Base-by-base conservation (phyloP, 2,797 vertebrate genomes). In the Schizothorax lantsangensis region DNA sequence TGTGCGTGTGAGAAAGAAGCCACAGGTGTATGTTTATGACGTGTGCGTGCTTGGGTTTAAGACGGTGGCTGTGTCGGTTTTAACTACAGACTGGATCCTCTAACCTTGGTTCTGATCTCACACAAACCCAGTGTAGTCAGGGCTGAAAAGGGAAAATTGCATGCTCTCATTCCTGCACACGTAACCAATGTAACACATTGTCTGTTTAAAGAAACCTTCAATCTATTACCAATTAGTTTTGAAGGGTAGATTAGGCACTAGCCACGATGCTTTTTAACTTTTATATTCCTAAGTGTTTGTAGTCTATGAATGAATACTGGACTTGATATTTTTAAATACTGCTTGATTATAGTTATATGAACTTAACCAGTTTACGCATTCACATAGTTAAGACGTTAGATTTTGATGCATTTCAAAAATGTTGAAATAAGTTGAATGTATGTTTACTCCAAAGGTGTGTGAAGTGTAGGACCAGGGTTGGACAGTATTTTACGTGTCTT, bases 381-480 rank as follows among this genome's bases (percentile, higher is more conserved):
- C n/a, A 57, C 23, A 10, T 69, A 69, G 62, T 84, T 36, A 33
- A 33, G 30, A 75, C 23, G 17, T 36, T 49, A 43, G 59, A 57
- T 79, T 88, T 83, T 33, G 38, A 43, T 86, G 78, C 72, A 77
- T 40, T 49, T 69, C 9, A 7, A 72, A 71, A 81, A 75, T n/a
- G 83, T 83, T 87, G 85, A 84, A 83, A 54, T 88, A 83, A 73
- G 91, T 90, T 87, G 81, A 89, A 83, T 92, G 89, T 86, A 45
- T 74, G 59, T 92, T 90, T 87, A 93, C 92, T 94, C 93, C 91
- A 90, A 83, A 92, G 92, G 87, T 86, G 82, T 79, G 91, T 89
- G 89, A 91, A 89, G 88, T 90, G 80, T 91, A 89, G 95, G 93
- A 92, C 94, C 94, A 93, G 91, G 94, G 92, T 94, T 92, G 91